A percentile compares a stretch with the other conserved stretches of the same genome.
Evolutionary conservation across 2,888 invertebrate genomes (phyloP).

Genomic region (Xanthorhoe designata): DNA sequence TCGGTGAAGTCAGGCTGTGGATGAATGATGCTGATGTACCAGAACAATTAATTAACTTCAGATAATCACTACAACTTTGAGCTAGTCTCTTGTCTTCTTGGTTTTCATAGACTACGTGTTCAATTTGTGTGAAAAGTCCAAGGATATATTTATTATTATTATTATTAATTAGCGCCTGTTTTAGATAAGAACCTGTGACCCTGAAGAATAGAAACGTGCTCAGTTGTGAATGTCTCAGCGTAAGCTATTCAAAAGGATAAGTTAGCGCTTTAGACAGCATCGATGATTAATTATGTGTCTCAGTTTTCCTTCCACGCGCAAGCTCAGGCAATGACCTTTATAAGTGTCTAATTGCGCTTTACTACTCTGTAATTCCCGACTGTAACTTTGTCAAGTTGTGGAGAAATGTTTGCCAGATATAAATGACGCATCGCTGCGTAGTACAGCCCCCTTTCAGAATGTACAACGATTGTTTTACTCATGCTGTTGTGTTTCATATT

Average conservation of each 20-base stretch:
- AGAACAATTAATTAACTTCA: too few species aligned
- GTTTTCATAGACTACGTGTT: too few species aligned
- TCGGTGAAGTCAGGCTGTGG: too few species aligned
- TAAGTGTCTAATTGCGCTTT: background rate
- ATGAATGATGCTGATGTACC: too few species aligned
- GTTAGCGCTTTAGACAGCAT: background rate
- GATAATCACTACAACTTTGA: too few species aligned
- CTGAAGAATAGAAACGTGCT: background rate
- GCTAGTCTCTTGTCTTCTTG: too few species aligned
- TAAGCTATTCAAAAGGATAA: background rate
- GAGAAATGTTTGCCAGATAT: background rate
- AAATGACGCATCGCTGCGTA: background rate
- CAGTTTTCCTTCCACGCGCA: constrained; percentile 1
- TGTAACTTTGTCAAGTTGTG: background rate
- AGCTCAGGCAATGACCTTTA: background rate
- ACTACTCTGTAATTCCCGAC: background rate
- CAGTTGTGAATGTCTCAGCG: background rate
- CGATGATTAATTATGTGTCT: background rate
- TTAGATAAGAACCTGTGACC: background rate
- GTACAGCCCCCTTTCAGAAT: too few species aligned
- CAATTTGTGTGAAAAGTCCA: too few species aligned
- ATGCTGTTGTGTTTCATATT: too few species aligned
- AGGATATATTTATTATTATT: too few species aligned
- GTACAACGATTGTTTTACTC: too few species aligned
- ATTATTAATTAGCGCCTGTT: too few species aligned